A percentile compares a stretch with the other conserved stretches of the same genome.
phyloP scores from a whole-genome alignment of 1,140 invertebrate genomes.

The Batillaria attramentaria region DNA sequence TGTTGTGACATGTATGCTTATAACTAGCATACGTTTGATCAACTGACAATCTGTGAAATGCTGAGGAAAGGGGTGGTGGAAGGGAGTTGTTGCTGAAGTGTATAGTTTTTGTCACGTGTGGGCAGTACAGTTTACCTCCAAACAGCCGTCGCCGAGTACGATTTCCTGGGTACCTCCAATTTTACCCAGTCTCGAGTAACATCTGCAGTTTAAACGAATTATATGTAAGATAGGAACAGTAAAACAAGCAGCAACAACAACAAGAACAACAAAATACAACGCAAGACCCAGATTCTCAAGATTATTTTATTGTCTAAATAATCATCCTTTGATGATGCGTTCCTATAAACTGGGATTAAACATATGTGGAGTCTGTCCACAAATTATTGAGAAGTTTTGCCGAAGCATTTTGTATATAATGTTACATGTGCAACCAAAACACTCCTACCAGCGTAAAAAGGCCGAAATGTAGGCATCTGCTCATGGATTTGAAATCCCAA shows the following conservation, averaged over 20 bases:
- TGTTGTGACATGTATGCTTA: too few species aligned
- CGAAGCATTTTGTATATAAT: not conserved
- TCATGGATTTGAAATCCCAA: too few species aligned
- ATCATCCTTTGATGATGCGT: not conserved
- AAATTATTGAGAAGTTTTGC: not conserved
- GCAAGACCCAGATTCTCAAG: not conserved
- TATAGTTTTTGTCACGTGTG: too few species aligned
- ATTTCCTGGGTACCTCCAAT: not conserved
- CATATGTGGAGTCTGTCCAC: not conserved
- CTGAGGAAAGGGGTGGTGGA: too few species aligned
- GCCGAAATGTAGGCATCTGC: too few species aligned
- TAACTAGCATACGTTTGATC: too few species aligned
- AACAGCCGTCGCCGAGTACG: not conserved
- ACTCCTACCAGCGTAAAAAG: not conserved
- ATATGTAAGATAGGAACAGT: too few species aligned
- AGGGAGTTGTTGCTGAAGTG: too few species aligned
- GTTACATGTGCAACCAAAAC: not conserved
- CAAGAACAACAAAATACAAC: not conserved
- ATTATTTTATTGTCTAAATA: not conserved
- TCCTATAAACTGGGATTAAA: not conserved
- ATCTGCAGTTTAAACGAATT: too few species aligned
- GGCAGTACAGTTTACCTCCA: not conserved
- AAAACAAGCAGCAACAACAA: too few species aligned
- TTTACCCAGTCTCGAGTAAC: constrained; percentile 1
- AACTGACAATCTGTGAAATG: too few species aligned